Evolutionary conservation across 1,140 invertebrate species (phyloP).

Genomic region (Hycleus cichorii): DNA sequence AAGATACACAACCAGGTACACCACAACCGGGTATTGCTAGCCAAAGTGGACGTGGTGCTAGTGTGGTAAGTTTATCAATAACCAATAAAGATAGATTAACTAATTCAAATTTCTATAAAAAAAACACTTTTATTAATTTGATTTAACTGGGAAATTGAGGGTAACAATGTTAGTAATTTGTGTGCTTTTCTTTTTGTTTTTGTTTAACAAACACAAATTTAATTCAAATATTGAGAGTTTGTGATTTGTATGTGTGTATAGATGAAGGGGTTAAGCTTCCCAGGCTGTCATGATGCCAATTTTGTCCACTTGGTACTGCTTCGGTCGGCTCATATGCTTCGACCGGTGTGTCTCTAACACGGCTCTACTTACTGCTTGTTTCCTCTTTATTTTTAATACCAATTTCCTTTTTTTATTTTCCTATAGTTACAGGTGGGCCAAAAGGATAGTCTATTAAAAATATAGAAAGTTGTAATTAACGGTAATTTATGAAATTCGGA

Average conservation of each 20-base stretch:
- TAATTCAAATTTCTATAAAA: too few species aligned
- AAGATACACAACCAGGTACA: slow-evolving; percentile 44
- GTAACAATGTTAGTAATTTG: slow-evolving; percentile 4
- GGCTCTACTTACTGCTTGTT: slow-evolving; percentile 14
- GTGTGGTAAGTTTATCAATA: slow-evolving; percentile 62
- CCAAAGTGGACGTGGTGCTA: slow-evolving; percentile 79
- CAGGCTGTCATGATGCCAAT: slow-evolving; percentile 86
- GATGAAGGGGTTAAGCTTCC: slow-evolving; percentile 92
- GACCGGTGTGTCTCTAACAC: slow-evolving; percentile 72
- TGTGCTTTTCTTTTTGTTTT: not conserved
- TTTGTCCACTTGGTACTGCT: slow-evolving; percentile 92
- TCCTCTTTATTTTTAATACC: not conserved
- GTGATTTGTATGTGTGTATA: slow-evolving; percentile 45
- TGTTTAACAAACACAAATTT: not conserved
- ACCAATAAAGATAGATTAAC: too few species aligned
- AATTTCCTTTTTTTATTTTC: too few species aligned
- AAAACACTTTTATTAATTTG: not conserved
- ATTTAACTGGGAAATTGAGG: slow-evolving; percentile 7
- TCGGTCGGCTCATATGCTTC: slow-evolving; percentile 86
- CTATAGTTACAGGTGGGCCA: not conserved
- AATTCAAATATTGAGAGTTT: slow-evolving; percentile 12
- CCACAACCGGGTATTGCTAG: slow-evolving; percentile 62
- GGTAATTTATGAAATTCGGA: too few species aligned
- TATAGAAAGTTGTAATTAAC: too few species aligned
- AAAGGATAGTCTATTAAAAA: not conserved